These are phyloP conservation scores for Holcopasites calliopsidis DNA, from an alignment of 1,140 invertebrate genomes.

Conservation along the genomic window DNA sequence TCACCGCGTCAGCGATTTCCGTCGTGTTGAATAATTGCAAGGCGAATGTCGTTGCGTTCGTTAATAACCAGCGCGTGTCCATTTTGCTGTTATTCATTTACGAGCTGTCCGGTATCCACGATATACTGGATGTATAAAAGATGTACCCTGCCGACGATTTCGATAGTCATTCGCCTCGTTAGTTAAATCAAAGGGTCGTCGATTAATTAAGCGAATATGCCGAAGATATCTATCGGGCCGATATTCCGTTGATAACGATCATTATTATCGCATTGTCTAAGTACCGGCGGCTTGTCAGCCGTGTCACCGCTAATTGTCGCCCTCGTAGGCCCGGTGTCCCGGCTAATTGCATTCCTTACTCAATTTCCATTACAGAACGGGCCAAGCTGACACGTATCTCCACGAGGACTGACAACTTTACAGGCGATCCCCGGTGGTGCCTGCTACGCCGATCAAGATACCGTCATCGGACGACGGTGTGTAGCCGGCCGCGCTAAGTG, in stretches of 20 bases:
- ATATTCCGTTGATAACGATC: conserved; percentile 30
- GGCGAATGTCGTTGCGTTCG: too few relatives aligned
- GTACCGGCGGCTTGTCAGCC: conserved; percentile 39
- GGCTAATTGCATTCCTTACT: conserved; percentile 56
- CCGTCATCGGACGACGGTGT: conserved; percentile 10
- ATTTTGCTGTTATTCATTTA: too few relatives aligned
- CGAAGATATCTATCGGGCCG: neutral
- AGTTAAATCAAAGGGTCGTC: neutral
- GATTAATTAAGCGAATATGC: conserved; percentile 16
- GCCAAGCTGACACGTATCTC: conserved; percentile 17
- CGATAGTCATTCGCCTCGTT: neutral
- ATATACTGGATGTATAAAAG: too few relatives aligned
- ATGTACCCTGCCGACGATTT: neutral
- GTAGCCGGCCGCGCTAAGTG: conserved; percentile 47
- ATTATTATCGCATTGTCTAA: conserved; percentile 37
- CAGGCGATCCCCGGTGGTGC: neutral
- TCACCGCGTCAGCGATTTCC: conserved; percentile 28
- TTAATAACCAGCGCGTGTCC: neutral
- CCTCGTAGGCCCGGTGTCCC: conserved; percentile 24
- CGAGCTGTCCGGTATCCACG: too few relatives aligned
- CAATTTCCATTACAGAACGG: conserved; percentile 67
- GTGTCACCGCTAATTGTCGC: conserved; percentile 45
- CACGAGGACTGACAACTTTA: conserved; percentile 45
- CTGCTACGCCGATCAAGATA: conserved; percentile 48
- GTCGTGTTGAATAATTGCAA: neutral